Base-by-base conservation (phyloP, 1,140 invertebrate genomes). In the Dryas iulia region DNA sequence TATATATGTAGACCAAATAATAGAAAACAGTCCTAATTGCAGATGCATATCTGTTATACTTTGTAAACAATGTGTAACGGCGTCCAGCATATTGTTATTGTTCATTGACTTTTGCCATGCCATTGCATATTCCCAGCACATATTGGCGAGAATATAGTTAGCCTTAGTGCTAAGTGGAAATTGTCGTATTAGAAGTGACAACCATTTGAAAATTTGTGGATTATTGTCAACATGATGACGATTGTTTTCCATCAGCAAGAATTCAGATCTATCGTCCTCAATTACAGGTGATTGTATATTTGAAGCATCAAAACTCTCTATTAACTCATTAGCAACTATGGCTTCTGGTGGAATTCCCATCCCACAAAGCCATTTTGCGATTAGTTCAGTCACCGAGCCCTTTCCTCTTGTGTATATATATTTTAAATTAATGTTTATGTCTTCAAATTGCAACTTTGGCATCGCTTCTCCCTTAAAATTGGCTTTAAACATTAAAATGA, bases 71-170 rank as follows among this genome's bases (percentile, higher is more conserved):
- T 87, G 86, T 1, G 97, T 75, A 0, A 95, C 94, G 10, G 94
- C 94, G 69, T 94, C 89, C 2, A 97, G 89, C 73, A 94, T 89
- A 14, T 93, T 87, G n/a, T 96, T 91, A 61, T 94, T 93, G 56
- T 95, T 93, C 66, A 96, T 94, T 74, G 96, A 94, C 87, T 96
- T 97, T 83, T 96, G 96, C 97, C 97, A 98, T 59, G 94, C 93
- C 69, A 96, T 94, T 65, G 96, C 94, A 89, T 97, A 97, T 84
- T 98, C 97, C 98, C 97, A 98, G 74, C 95, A 95, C 92, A 98
- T 95, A 87, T 98, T 97, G 10, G 95, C 94, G 31, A 98, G 88
- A 26, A 98, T 86, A 30, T 96, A 94, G 77, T 96, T 95, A 28
- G 95, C 94, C 24, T 95, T 94, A 31, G 98, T 93, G 89, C 97